Evolutionary conservation across 1,140 invertebrate species (phyloP).

Genomic region (Listronotus bonariensis): DNA sequence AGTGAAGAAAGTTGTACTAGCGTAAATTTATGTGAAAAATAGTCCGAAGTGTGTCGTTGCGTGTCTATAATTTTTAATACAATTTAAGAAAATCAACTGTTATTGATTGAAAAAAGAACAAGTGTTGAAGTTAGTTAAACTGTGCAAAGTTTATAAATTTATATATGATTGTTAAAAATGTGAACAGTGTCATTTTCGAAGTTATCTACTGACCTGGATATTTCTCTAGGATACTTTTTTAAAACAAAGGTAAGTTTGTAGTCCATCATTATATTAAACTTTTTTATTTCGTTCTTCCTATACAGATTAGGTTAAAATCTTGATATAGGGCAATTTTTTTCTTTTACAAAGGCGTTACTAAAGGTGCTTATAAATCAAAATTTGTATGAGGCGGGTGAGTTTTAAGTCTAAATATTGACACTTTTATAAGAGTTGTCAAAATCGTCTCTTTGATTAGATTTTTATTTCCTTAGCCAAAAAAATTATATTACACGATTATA

Average conservation of each 20-base stretch:
- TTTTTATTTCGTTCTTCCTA: too few relatives aligned
- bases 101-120: background rate
- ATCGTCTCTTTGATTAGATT: too few relatives aligned
- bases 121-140: slow-evolving; percentile 6
- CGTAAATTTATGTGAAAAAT: slow-evolving; percentile 21
- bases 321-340: too few relatives aligned
- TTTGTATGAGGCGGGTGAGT: too few relatives aligned
- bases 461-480: too few relatives aligned
- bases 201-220: slow-evolving; percentile 13
- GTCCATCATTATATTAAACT: too few relatives aligned
- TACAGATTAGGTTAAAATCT: too few relatives aligned
- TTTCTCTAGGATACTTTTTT: slow-evolving; percentile 13
- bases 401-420: too few relatives aligned
- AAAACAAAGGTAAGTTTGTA: background rate
- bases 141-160: slow-evolving; percentile 7
- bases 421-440: too few relatives aligned
- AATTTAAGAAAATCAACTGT: slow-evolving; percentile 8
- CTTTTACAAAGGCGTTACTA: too few relatives aligned
- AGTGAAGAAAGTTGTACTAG: slow-evolving; percentile 11
- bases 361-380: too few relatives aligned
- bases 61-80: background rate
- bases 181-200: slow-evolving; percentile 17
- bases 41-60: slow-evolving; percentile 18
- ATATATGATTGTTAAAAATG: slow-evolving; percentile 13
- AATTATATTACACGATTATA: too few relatives aligned